These are phyloP conservation scores for Notarius quadriscutis DNA, from an alignment of 2,113 vertebrate genomes.

Conservation along the genomic window DNA sequence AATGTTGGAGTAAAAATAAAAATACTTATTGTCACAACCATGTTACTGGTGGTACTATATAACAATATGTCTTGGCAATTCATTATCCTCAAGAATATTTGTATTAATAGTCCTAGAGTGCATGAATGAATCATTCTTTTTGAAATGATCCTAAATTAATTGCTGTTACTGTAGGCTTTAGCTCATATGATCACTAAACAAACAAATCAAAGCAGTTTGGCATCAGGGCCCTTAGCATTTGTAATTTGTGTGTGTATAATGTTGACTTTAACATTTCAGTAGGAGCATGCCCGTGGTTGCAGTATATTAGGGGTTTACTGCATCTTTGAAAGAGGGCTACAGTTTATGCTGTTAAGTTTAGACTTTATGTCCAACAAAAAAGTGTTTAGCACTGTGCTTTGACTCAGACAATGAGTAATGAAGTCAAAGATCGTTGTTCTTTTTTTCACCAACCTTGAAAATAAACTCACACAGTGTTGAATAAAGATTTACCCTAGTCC, in stretches of 20 bases:
- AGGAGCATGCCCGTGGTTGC: neutral
- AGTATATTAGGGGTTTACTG: neutral
- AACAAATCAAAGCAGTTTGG: constrained; percentile 7
- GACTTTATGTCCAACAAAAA: neutral
- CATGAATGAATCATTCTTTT: neutral
- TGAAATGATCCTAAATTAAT: neutral
- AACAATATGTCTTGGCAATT: neutral
- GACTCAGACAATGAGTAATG: neutral
- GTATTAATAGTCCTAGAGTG: neutral
- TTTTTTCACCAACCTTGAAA: neutral
- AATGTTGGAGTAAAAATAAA: neutral
- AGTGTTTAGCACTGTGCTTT: neutral
- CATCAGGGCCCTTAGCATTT: neutral
- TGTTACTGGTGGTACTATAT: neutral
- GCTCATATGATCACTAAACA: neutral
- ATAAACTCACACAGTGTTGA: neutral
- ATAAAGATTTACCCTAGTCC: neutral
- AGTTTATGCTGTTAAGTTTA: neutral
- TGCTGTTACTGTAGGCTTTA: neutral
- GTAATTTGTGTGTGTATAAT: neutral
- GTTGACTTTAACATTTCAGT: constrained; percentile 11
- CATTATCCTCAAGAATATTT: neutral
- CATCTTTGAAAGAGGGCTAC: neutral
- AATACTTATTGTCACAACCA: neutral
- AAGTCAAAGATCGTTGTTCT: neutral